Percentiles rank a stretch among this genome's conserved stretches.
phyloP scores from a whole-genome alignment of 2,113 vertebrate species.

The Apteryx mantelli region DNA sequence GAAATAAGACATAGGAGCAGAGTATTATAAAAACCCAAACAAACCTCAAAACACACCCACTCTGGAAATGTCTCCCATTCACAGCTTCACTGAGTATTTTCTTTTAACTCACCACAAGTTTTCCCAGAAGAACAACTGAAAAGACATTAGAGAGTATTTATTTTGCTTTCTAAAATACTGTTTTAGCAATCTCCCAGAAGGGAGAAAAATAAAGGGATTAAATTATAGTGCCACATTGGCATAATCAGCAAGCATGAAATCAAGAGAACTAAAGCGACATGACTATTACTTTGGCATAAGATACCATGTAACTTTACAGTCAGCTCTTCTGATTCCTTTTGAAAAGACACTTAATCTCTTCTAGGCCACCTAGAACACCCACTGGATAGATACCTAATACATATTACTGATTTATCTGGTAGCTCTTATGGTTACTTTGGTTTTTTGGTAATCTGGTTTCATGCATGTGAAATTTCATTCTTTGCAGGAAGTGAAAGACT shows the following conservation, averaged over 20 bases:
- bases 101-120: conserved; percentile 51
- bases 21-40: conserved; percentile 28
- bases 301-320: conserved; percentile 15
- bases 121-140: conserved; percentile 51
- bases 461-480: conserved; percentile 29
- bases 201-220: conserved; percentile 32
- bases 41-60: conserved; percentile 46
- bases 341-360: not conserved
- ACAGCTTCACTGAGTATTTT: conserved; percentile 34
- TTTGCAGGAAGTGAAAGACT: conserved; percentile 41
- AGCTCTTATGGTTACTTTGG: conserved; percentile 15
- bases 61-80: conserved; percentile 37
- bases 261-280: not conserved
- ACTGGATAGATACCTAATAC: not conserved
- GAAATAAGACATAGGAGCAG: not conserved
- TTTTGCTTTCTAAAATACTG: conserved; percentile 44
- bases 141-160: conserved; percentile 33
- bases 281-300: conserved; percentile 28
- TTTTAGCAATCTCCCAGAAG: conserved; percentile 38
- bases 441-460: conserved; percentile 5
- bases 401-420: not conserved
- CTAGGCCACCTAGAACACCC: not conserved
- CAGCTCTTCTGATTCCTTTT: conserved; percentile 31
- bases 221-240: conserved; percentile 26
- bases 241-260: not conserved